Conservation (phyloP, 2,797 vertebrate species). For the Sebastes vulpes region DNA sequence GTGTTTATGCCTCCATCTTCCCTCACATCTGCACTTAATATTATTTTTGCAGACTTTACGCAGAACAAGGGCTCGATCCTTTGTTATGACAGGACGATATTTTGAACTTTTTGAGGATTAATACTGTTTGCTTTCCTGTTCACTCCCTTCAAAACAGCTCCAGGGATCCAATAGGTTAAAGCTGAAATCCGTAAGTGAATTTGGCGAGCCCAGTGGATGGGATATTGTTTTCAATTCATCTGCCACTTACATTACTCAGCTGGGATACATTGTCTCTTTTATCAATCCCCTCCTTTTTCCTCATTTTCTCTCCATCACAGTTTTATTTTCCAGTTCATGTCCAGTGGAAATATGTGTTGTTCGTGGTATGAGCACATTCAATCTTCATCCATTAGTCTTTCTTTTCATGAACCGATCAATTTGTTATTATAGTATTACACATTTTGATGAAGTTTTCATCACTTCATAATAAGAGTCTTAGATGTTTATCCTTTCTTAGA, state of each 20-base stretch:
- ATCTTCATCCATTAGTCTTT: conserved; percentile 7
- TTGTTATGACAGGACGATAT: conserved; percentile 87
- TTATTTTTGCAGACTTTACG: conserved; percentile 77
- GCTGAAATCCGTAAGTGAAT: conserved; percentile 71
- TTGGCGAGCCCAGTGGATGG: conserved; percentile 58
- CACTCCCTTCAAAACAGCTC: conserved; percentile 79
- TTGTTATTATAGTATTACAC: conserved; percentile 7
- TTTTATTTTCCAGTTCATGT: conserved; percentile 47
- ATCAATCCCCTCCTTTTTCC: conserved; percentile 33
- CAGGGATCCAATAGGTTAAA: conserved; percentile 68
- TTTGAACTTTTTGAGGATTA: conserved; percentile 86
- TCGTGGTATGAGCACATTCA: conserved; percentile 10
- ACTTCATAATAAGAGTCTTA: background rate
- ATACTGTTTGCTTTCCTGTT: conserved; percentile 85
- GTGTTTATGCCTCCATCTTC: conserved; percentile 84
- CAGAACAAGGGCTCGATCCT: conserved; percentile 80
- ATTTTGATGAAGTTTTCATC: background rate
- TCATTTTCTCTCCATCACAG: conserved; percentile 40
- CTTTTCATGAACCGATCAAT: conserved; percentile 23
- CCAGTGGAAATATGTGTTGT: conserved; percentile 40
- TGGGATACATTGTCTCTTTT: conserved; percentile 65
- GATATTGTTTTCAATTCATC: conserved; percentile 80
- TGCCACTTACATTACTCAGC: conserved; percentile 78
- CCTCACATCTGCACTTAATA: conserved; percentile 87
- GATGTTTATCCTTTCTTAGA: conserved; percentile 15